phyloP scores from a whole-genome alignment of 2,888 invertebrate species.

The Dilophus febrilis region DNA sequence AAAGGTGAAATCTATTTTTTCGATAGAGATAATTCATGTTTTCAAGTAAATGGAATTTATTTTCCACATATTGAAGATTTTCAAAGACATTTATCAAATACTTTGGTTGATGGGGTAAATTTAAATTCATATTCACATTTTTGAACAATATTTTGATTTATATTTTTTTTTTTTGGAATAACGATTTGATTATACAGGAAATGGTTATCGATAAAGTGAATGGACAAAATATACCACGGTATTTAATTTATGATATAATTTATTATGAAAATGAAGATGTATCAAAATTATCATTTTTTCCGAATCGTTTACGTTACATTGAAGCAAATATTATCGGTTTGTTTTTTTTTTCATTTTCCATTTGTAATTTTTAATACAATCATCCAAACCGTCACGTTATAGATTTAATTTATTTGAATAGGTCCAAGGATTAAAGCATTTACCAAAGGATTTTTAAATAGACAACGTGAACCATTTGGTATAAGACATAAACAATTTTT shows the following conservation, averaged over 20 bases:
- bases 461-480: slow-evolving; percentile 72
- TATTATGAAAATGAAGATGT: slow-evolving; percentile 64
- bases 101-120: slow-evolving; percentile 79
- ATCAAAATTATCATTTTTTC: slow-evolving; percentile 56
- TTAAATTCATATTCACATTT: no score
- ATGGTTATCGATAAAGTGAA: slow-evolving; percentile 84
- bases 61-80: slow-evolving; percentile 66
- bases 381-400: slow-evolving; percentile 2
- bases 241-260: slow-evolving; percentile 88
- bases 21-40: slow-evolving; percentile 89
- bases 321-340: slow-evolving; percentile 50
- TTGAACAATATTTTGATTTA: no score
- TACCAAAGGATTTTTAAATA: slow-evolving; percentile 52
- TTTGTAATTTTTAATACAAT: slow-evolving; percentile 5
- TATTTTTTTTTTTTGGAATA: not conserved
- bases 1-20: slow-evolving; percentile 77
- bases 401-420: slow-evolving; percentile 16
- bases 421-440: slow-evolving; percentile 53
- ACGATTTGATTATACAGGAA: no score
- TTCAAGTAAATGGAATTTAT: slow-evolving; percentile 59
- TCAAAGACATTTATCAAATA: slow-evolving; percentile 31
- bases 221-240: slow-evolving; percentile 64
- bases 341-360: slow-evolving; percentile 5
- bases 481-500: slow-evolving; percentile 84
- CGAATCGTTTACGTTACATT: slow-evolving; percentile 60